Percentiles rank a stretch among this genome's conserved stretches.
Conservation (phyloP, 2,888 invertebrate species). For the Lasioglossum leucozonium region DNA sequence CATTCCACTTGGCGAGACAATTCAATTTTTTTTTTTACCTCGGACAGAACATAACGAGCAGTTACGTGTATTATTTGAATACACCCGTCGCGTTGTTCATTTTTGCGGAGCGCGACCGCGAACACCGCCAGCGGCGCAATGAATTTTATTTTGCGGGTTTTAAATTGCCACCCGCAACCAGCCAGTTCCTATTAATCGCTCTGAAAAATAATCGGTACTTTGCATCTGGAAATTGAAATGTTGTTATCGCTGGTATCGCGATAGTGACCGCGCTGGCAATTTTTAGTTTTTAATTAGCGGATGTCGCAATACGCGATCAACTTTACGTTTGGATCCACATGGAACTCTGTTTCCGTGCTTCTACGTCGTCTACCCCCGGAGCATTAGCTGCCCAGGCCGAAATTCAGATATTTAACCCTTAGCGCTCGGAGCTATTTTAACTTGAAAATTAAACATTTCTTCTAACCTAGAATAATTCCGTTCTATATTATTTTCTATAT, state of each 20-base stretch:
- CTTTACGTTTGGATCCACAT: too few species aligned
- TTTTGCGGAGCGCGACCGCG: slow-evolving; percentile 5
- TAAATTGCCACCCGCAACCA: slow-evolving; percentile 18
- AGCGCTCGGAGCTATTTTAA: too few species aligned
- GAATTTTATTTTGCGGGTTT: slow-evolving; percentile 42
- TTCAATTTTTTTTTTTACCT: slow-evolving; percentile 38
- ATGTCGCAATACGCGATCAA: neutral
- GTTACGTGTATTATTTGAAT: slow-evolving; percentile 53
- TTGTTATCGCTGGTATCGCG: neutral
- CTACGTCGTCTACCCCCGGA: too few species aligned
- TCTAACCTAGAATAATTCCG: too few species aligned
- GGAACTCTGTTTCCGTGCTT: too few species aligned
- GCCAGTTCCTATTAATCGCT: slow-evolving; percentile 32
- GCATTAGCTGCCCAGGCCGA: too few species aligned
- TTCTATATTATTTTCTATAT: too few species aligned
- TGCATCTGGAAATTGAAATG: neutral
- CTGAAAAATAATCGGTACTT: neutral
- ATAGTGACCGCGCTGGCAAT: neutral
- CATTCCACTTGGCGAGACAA: slow-evolving; percentile 36
- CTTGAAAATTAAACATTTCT: too few species aligned
- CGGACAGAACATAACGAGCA: slow-evolving; percentile 35
- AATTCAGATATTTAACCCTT: too few species aligned
- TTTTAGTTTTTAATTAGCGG: neutral
- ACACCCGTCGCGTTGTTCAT: slow-evolving; percentile 24
- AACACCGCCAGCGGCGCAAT: neutral